Conservation (phyloP, 2,797 vertebrate genomes). For the Lophotriccus pileatus region DNA sequence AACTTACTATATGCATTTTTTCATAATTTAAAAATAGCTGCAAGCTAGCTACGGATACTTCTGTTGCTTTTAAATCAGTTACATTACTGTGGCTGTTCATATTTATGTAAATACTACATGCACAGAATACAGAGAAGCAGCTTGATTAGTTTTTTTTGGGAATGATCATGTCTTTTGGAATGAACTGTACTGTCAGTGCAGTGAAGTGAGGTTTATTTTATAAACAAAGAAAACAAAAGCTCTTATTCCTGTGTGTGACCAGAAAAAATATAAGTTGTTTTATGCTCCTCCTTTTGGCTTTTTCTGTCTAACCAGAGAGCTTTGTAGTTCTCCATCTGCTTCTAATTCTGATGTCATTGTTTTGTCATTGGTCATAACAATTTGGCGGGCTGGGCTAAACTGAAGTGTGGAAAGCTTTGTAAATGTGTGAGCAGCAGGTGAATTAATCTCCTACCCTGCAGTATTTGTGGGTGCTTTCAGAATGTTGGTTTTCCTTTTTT, state of each 20-base stretch:
- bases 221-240: neutral
- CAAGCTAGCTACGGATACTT: neutral
- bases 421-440: neutral
- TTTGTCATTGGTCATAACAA: neutral
- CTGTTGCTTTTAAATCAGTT: neutral
- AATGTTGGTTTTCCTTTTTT: neutral
- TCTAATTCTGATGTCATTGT: neutral
- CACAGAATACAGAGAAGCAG: neutral
- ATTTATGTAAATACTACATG: neutral
- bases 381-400: neutral
- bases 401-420: neutral
- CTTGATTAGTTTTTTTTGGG: neutral
- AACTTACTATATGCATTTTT: neutral
- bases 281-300: neutral
- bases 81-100: neutral
- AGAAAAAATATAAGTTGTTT: neutral
- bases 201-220: neutral
- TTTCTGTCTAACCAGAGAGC: neutral
- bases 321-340: neutral
- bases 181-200: neutral
- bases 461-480: neutral
- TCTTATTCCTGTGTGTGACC: neutral
- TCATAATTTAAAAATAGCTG: neutral
- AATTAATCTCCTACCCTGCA: neutral
- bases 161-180: neutral